Evolutionary conservation across 2,113 vertebrate species (phyloP).

Genomic region (Xenopus laevis): DNA sequence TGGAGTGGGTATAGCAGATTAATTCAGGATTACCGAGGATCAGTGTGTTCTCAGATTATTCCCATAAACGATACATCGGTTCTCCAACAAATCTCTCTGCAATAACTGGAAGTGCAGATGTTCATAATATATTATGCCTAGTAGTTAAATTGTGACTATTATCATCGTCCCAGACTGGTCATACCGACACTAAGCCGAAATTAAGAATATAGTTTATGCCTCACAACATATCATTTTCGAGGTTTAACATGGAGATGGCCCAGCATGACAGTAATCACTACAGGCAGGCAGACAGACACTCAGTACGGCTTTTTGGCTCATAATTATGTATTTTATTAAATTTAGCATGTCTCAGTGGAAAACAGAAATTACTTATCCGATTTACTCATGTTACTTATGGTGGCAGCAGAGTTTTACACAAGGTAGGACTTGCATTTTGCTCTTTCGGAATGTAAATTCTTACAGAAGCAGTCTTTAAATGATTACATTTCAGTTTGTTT

Average conservation of each 20-base stretch:
- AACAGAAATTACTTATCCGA: too few relatives aligned
- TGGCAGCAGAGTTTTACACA: too few relatives aligned
- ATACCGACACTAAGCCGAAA: conserved; percentile 12
- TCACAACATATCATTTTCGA: conserved; percentile 16
- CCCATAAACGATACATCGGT: background rate
- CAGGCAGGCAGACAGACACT: background rate
- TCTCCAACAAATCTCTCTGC: background rate
- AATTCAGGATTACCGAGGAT: conserved; percentile 6
- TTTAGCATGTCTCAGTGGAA: background rate
- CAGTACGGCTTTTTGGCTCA: too few relatives aligned
- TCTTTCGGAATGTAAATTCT: too few relatives aligned
- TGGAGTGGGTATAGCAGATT: background rate
- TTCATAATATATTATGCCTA: background rate
- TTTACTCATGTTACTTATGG: too few relatives aligned
- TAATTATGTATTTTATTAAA: conserved; percentile 9
- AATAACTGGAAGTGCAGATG: conserved; percentile 26
- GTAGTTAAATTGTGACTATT: conserved; percentile 8
- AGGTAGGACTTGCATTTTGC: too few relatives aligned
- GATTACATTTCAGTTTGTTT: too few relatives aligned
- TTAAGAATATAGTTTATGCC: conserved; percentile 12
- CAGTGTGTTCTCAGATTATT: background rate
- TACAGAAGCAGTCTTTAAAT: too few relatives aligned
- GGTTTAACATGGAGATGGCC: background rate
- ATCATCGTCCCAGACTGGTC: conserved; percentile 16
- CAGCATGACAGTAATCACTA: conserved; percentile 15